Percentiles rank a stretch among this genome's conserved stretches.
Conservation (phyloP, 2,113 vertebrate genomes). For the Erinaceus europaeus region DNA sequence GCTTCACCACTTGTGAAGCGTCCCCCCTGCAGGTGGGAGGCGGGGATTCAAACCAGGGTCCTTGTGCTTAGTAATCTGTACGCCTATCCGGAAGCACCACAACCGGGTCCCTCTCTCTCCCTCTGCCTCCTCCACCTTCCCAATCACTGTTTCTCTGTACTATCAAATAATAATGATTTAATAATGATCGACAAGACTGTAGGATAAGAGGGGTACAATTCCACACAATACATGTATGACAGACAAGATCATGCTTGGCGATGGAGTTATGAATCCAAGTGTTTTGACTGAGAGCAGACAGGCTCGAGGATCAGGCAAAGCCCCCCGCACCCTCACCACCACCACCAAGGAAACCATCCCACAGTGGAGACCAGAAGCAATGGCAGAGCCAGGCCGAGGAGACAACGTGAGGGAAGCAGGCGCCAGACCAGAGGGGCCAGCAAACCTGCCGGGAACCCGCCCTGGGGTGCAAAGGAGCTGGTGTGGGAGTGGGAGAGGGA, state of each 20-base stretch:
- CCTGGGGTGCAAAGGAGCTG: accelerated
- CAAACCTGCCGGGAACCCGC: not conserved
- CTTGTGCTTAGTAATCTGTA: no score
- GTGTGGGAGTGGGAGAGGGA: not conserved
- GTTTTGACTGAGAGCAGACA: not conserved
- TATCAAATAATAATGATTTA: no score
- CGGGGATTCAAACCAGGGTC: no score
- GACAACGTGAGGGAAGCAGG: not conserved
- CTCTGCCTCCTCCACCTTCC: not conserved
- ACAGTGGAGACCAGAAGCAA: no score
- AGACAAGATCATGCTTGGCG: no score
- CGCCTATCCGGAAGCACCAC: no score
- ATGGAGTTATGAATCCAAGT: not conserved
- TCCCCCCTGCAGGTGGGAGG: no score
- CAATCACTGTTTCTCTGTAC: not conserved
- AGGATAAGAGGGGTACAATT: no score
- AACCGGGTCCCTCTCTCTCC: no score
- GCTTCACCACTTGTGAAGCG: no score
- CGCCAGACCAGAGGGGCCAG: not conserved
- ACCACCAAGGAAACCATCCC: no score
- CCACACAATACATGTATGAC: not conserved
- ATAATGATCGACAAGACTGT: not conserved
- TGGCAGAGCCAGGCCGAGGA: not conserved
- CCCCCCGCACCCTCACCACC: no score
- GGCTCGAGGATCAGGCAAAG: not conserved